Base-by-base conservation (phyloP, 2,113 vertebrate genomes). In the Ivindomyrus marchei region DNA sequence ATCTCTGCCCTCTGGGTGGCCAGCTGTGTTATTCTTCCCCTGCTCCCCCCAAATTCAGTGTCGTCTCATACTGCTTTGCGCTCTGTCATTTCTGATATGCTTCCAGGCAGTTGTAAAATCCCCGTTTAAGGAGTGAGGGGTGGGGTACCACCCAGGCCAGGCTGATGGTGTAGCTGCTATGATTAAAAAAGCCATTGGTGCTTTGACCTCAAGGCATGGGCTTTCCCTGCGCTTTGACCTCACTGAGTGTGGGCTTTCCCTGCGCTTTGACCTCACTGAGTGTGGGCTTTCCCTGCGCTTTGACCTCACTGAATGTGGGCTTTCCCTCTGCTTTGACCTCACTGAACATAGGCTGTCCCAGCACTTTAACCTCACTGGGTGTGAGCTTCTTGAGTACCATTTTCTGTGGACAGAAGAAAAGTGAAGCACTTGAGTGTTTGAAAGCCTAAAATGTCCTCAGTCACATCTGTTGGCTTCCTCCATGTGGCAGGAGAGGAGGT, bases 11-110 rank as follows among this genome's bases (percentile, higher is more conserved):
- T 66, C 58, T 53, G 53, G 39, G 42, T 47, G 56, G 42, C 39
- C 87, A 66, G 87, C 87, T 87, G 85, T 87, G 83, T 85, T 53
- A 87, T 87, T 87, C 42, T 62, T 46, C 24, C 42, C 24, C 24
- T 47, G 45, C 8, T 46, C 21, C 45, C 39, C 21, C 45, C 15
- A 85, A 47, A 47, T 7, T 45, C 8, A 85, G 10, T 11, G 19
- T 21, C 1, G 1, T 47, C 15, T 85, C 45, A 7, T n/a, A 24
- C 45, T 2, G 19, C 42, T 83, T 85, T 24, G 7, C 45, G 3
- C 83, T 85, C 9, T 47, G 21, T 85, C 83, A 10, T 46, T 7
- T 24, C 83, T 77, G 9, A 36, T 85, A 47, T 1, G 39, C 39
- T 24, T 85, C 45, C 83, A 46, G 83, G 21, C 21, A 31, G 31